Percentiles rank a stretch among this genome's conserved stretches.
Evolutionary conservation across 92 coral and sea anemone genomes (phyloP).

Genomic region (Micromussa lordhowensis): DNA sequence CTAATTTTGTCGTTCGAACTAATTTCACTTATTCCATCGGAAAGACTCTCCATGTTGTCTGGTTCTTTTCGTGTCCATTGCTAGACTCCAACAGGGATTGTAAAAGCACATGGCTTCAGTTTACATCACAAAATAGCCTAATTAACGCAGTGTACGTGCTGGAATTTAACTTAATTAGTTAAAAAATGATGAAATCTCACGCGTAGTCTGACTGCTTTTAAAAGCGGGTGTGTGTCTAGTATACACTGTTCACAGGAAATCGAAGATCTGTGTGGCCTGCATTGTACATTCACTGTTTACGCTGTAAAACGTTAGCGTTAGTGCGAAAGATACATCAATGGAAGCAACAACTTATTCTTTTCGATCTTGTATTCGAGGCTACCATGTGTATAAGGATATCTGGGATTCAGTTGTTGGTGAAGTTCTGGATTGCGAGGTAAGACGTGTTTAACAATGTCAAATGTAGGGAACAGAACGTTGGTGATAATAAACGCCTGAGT

Average conservation of each 20-base stretch:
- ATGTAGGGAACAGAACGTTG: conserved; percentile 37
- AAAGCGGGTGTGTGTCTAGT: conserved; percentile 27
- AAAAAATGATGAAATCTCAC: conserved; percentile 46
- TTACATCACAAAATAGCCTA: conserved; percentile 43
- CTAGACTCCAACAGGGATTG: conserved; percentile 52
- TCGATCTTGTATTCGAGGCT: conserved; percentile 56
- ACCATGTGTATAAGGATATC: conserved; percentile 40
- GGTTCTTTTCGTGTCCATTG: no score
- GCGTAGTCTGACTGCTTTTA: conserved; percentile 37
- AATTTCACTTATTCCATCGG: no score
- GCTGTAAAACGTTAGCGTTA: conserved; percentile 28
- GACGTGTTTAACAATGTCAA: conserved; percentile 32
- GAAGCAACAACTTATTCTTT: neutral
- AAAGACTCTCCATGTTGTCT: no score
- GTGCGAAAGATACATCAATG: conserved; percentile 27
- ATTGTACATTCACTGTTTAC: neutral
- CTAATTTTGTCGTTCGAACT: no score
- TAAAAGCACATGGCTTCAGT: conserved; percentile 49
- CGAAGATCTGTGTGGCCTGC: conserved; percentile 49
- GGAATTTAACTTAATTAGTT: conserved; percentile 48
- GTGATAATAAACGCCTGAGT: conserved; percentile 15
- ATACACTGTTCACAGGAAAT: conserved; percentile 49
- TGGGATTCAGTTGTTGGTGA: conserved; percentile 51
- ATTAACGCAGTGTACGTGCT: conserved; percentile 36
- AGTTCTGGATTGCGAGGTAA: conserved; percentile 51